Evolutionary conservation across 2,888 invertebrate species (phyloP).

Genomic region (Mimas tiliae): DNA sequence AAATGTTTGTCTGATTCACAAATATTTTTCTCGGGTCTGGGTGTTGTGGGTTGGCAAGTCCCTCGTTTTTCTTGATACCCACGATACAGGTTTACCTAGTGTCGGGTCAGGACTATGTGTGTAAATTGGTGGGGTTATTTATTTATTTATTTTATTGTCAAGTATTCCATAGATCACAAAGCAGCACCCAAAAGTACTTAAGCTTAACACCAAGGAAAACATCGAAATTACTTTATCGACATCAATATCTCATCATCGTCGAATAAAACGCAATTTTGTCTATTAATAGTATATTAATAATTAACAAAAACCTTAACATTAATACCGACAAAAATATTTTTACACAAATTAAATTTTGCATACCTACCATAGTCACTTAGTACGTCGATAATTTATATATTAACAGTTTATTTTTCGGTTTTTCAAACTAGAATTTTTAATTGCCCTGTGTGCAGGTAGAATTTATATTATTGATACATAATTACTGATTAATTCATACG

Average conservation of each 20-base stretch:
- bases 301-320: slow-evolving; percentile 60
- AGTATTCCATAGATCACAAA: too few species aligned
- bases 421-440: background rate
- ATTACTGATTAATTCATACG: background rate
- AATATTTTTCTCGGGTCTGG: too few species aligned
- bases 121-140: too few species aligned
- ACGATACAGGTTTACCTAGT: too few species aligned
- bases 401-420: background rate
- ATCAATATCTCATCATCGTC: background rate
- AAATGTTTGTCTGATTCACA: too few species aligned
- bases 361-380: slow-evolving; percentile 9
- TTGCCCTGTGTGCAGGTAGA: background rate
- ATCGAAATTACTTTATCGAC: background rate
- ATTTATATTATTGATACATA: background rate
- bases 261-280: background rate
- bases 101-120: too few species aligned
- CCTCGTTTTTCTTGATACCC: too few species aligned
- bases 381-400: background rate
- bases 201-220: background rate
- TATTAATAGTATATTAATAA: slow-evolving; percentile 38
- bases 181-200: too few species aligned
- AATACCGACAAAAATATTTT: slow-evolving; percentile 33
- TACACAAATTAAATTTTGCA: slow-evolving; percentile 34
- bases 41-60: too few species aligned
- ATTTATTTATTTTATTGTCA: too few species aligned